These are phyloP conservation scores for Sinocyclocheilus rhinocerous DNA, from an alignment of 2,113 vertebrate species.

Conservation along the genomic window DNA sequence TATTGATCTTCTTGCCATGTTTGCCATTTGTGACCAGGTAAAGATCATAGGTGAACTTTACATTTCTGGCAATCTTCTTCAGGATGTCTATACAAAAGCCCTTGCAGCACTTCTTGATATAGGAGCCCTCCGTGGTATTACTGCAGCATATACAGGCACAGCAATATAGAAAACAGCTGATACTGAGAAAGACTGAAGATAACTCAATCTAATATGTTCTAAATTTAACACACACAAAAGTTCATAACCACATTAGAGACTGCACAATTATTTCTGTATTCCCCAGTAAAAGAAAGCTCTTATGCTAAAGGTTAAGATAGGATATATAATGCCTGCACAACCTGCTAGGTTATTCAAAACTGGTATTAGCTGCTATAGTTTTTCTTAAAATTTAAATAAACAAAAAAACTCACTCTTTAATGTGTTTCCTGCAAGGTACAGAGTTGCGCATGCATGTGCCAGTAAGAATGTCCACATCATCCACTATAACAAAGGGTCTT, in stretches of 20 bases:
- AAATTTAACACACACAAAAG: slow-evolving; percentile 31
- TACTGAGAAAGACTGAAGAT: background rate
- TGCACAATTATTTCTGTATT: slow-evolving; percentile 18
- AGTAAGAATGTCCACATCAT: slow-evolving; percentile 93
- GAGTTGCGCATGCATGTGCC: slow-evolving; percentile 96
- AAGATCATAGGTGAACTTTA: slow-evolving; percentile 97
- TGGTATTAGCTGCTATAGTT: background rate
- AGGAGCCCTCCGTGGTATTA: slow-evolving; percentile 90
- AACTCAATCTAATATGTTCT: slow-evolving; percentile 35
- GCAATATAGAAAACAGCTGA: slow-evolving; percentile 24
- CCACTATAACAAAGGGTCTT: slow-evolving; percentile 95
- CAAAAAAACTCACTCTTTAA: slow-evolving; percentile 84
- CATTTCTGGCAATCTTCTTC: slow-evolving; percentile 93
- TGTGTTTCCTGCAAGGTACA: slow-evolving; percentile 91
- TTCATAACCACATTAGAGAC: slow-evolving; percentile 33
- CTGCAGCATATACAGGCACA: slow-evolving; percentile 74
- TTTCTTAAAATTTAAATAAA: background rate
- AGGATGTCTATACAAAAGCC: slow-evolving; percentile 99
- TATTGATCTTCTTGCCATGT: slow-evolving; percentile 98
- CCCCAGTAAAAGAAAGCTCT: slow-evolving; percentile 1
- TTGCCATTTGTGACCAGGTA: slow-evolving; percentile 98
- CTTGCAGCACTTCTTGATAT: slow-evolving; percentile 96
- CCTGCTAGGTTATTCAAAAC: background rate
- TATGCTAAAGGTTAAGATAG: slow-evolving; percentile 18
- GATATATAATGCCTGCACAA: background rate